A percentile compares a stretch with the other conserved stretches of the same genome.
These are phyloP conservation scores for Malaclemys terrapin DNA, from an alignment of 2,113 vertebrate genomes.

Conservation along the genomic window DNA sequence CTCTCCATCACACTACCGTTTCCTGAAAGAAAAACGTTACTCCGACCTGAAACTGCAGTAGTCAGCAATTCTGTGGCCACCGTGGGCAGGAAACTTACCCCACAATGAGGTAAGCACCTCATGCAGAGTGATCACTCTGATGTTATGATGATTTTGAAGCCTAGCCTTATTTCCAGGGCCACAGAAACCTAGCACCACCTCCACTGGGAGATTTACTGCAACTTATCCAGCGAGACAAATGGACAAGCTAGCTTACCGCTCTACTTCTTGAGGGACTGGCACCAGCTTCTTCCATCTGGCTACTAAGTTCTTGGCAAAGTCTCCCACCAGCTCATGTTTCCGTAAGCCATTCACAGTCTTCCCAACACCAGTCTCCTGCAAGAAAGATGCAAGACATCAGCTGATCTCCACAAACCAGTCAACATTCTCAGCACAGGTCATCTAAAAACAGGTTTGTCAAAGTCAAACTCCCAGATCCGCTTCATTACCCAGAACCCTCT, in stretches of 20 bases:
- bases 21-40: not conserved
- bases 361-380: constrained; percentile 95
- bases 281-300: constrained; percentile 98
- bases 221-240: not conserved
- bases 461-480: not conserved
- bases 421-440: not conserved
- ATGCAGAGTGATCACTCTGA: not conserved
- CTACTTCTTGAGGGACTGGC: constrained; percentile 86
- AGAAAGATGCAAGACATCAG: not conserved
- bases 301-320: constrained; percentile 90
- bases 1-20: constrained; percentile 4
- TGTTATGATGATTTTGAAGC: not conserved
- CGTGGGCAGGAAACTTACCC: not conserved
- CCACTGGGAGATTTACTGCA: not conserved
- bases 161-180: not conserved
- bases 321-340: constrained; percentile 91
- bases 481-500: not conserved
- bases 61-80: not conserved
- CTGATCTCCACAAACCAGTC: not conserved
- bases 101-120: constrained; percentile 9
- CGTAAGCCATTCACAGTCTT: constrained; percentile 97
- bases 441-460: too few relatives aligned
- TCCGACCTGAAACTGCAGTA: not conserved
- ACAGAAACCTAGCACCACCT: not conserved
- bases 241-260: constrained; percentile 79